These are phyloP conservation scores for Nerophis ophidion DNA, from an alignment of 2,113 vertebrate genomes.

Conservation along the genomic window DNA sequence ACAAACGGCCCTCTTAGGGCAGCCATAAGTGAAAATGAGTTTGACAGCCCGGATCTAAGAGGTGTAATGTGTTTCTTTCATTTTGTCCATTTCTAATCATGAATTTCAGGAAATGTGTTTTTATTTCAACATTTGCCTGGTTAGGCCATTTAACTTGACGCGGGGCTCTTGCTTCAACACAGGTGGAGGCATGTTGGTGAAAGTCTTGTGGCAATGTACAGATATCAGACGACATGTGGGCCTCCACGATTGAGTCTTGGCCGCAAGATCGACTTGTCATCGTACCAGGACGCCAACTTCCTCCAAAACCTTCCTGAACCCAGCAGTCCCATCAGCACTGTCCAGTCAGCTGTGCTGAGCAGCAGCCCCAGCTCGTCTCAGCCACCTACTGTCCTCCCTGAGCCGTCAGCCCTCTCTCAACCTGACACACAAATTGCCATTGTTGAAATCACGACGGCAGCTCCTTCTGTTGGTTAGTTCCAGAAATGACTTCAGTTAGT, in stretches of 20 bases:
- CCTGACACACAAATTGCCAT: slow-evolving; percentile 50
- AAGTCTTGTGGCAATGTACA: slow-evolving; percentile 87
- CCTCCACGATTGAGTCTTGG: slow-evolving; percentile 85
- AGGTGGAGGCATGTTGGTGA: slow-evolving; percentile 95
- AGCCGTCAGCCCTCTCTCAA: slow-evolving; percentile 34
- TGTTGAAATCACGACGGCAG: slow-evolving; percentile 70
- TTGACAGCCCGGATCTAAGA: no score
- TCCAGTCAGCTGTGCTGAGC: slow-evolving; percentile 72
- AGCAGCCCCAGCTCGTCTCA: slow-evolving; percentile 63
- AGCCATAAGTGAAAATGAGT: no score
- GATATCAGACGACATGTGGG: slow-evolving; percentile 86
- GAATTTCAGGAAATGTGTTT: background rate
- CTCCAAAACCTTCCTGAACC: slow-evolving; percentile 69
- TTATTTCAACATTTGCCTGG: background rate
- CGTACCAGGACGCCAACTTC: slow-evolving; percentile 79
- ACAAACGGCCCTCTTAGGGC: no score
- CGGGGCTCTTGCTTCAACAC: background rate
- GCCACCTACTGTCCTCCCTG: slow-evolving; percentile 51
- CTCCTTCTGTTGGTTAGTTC: slow-evolving; percentile 71
- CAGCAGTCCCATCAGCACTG: slow-evolving; percentile 68
- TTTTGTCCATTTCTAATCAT: background rate
- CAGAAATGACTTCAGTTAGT: background rate
- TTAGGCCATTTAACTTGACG: background rate
- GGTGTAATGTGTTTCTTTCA: background rate
- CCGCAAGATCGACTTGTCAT: slow-evolving; percentile 83